Evolutionary conservation across 37 sponge, comb jelly and placozoan genomes (phyloP).

Genomic region (Amphimedon queenslandica): DNA sequence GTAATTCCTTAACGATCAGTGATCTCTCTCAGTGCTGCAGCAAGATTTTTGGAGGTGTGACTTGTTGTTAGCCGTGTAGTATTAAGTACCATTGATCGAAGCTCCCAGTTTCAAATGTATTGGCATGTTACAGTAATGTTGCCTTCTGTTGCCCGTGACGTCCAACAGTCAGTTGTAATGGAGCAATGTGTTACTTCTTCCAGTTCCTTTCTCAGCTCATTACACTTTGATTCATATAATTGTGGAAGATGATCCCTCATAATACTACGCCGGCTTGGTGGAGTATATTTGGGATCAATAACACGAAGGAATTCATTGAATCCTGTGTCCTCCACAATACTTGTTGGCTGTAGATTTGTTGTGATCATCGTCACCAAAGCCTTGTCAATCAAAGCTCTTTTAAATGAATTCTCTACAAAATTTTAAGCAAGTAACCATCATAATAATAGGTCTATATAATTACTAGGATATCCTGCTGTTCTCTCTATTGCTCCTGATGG

Average conservation of each 20-base stretch:
- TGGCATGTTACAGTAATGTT: background rate
- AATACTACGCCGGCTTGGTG: background rate
- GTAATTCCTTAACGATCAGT: slow-evolving; percentile 1
- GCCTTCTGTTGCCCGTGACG: background rate
- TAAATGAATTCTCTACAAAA: no score
- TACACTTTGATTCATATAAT: background rate
- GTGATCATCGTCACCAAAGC: background rate
- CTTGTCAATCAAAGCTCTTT: no score
- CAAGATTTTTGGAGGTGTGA: background rate
- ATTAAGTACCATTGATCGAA: background rate
- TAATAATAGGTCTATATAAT: no score
- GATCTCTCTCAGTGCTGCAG: background rate
- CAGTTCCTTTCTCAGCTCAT: background rate
- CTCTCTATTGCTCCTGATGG: no score
- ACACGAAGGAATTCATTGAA: background rate
- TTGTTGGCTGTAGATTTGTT: background rate
- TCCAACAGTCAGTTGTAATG: background rate
- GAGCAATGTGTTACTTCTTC: background rate
- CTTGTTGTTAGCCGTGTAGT: background rate
- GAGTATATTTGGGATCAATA: background rate
- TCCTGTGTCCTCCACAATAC: background rate
- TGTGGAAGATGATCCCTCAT: background rate
- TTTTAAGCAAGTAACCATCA: no score
- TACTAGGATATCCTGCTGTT: no score
- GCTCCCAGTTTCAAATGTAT: background rate